Conservation (phyloP, 1,140 invertebrate genomes). For the Samia ricini region DNA sequence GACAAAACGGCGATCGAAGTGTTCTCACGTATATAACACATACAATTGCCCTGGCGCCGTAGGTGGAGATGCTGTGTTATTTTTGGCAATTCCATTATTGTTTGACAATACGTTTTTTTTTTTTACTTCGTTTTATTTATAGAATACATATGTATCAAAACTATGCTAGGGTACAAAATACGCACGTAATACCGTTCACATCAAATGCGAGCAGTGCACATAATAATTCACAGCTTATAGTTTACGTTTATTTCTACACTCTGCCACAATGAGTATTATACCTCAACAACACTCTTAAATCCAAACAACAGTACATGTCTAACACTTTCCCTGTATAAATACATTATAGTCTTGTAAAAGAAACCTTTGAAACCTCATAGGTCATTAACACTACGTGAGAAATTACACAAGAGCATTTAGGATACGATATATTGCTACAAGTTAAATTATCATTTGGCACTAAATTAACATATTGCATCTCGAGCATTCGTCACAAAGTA, state of each 20-base stretch:
- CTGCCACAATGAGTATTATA: slow-evolving; percentile 73
- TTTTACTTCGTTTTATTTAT: too few relatives aligned
- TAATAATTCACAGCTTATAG: neutral
- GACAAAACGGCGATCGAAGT: slow-evolving; percentile 21
- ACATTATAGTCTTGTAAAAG: slow-evolving; percentile 76
- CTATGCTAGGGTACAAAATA: slow-evolving; percentile 24
- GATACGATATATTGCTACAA: slow-evolving; percentile 75
- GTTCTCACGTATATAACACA: slow-evolving; percentile 25
- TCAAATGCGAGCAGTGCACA: slow-evolving; percentile 1
- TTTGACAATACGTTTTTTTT: neutral
- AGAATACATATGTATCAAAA: slow-evolving; percentile 24
- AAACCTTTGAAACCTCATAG: slow-evolving; percentile 74
- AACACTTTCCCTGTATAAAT: slow-evolving; percentile 76
- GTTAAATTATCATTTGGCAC: slow-evolving; percentile 78
- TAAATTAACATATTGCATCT: slow-evolving; percentile 77
- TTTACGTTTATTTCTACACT: slow-evolving; percentile 66
- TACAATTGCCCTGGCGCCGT: neutral
- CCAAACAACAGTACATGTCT: slow-evolving; percentile 72
- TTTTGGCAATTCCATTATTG: neutral
- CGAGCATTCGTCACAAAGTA: slow-evolving; percentile 70
- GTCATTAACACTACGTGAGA: slow-evolving; percentile 73
- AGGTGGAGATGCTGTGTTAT: slow-evolving; percentile 5
- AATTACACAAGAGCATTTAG: slow-evolving; percentile 74
- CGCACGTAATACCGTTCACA: neutral
- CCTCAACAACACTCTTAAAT: slow-evolving; percentile 69